Evolutionary conservation across 1,140 invertebrate genomes (phyloP).

Genomic region (Drosophila auraria): DNA sequence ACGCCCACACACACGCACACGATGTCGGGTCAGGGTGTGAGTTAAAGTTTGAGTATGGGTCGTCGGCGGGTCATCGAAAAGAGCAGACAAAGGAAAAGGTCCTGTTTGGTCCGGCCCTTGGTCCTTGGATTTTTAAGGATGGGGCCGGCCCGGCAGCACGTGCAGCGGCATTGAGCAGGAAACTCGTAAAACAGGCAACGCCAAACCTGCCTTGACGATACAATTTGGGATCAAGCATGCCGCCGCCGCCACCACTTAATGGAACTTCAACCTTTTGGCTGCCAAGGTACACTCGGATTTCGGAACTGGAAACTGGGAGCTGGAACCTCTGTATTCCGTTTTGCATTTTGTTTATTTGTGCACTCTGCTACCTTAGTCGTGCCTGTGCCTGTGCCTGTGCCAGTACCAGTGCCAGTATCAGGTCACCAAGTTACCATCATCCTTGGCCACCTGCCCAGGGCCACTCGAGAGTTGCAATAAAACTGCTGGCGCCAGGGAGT

Average conservation of each 20-base stretch:
- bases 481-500: constrained; percentile 37
- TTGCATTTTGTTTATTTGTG: constrained; percentile 56
- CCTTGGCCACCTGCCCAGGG: constrained; percentile 13
- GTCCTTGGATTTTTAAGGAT: constrained; percentile 8
- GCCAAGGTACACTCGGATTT: background rate
- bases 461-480: constrained; percentile 43
- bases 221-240: constrained; percentile 57
- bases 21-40: constrained; percentile 3
- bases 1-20: background rate
- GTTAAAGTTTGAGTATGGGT: background rate
- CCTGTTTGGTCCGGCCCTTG: too few relatives aligned
- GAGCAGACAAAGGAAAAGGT: constrained; percentile 35
- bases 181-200: constrained; percentile 63
- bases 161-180: constrained; percentile 72
- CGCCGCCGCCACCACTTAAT: constrained; percentile 37
- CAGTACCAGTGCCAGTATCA: background rate
- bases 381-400: constrained; percentile 3
- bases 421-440: constrained; percentile 1
- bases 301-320: constrained; percentile 17
- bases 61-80: constrained; percentile 19
- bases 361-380: background rate
- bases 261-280: constrained; percentile 24
- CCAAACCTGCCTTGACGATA: constrained; percentile 45
- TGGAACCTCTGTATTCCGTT: constrained; percentile 25
- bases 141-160: constrained; percentile 44